Evolutionary conservation across 2,797 vertebrate genomes (phyloP), one percentile per base, ranked within the genome.

Genomic region (Eleutherodactylus coqui): DNA sequence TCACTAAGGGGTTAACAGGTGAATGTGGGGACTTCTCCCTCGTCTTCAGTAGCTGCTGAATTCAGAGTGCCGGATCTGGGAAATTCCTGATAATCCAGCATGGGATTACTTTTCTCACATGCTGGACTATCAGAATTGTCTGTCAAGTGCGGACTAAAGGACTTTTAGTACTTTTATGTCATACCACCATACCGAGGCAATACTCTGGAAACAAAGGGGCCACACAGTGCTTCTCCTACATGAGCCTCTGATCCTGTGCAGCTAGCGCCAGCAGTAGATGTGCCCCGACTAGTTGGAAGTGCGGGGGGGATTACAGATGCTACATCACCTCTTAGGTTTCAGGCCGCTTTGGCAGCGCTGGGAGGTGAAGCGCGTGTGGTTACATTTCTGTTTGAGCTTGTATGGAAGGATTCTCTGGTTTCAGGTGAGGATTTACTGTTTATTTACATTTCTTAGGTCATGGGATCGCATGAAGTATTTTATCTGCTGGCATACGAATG

Each of bases 401-500:
- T 69, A 21, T 38, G 4, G 34, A 21, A 72, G 41, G 67, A 69
- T 41, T 69, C 36, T 69, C 19, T 41, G 19, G 34, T 69, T 69
- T 69, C 9, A 69, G 27, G 34, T 0, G 1, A 69, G 34, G 69
- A 72, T 43, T 72, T 43, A 16, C 38, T 45, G 38, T 27, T 8
- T 73, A n/a, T 73, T 45, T 73, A 73, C 16, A 45, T 45, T 73
- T 73, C 70, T 73, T 45, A 45, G n/a, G 70, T 73, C 41, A 73
- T 5, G 24, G 11, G 41, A 73, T 43, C 4, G 41, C 41, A 73
- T 16, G 13, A 45, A n/a, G 24, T 43, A 45, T 73, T 27, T n/a
- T 27, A 73, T 27, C 38, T 43, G 69, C 41, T n/a, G 69, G 38
- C 24, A 73, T 21, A 45, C 24, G 67, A 70, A 70, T 11, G 67